A percentile compares a stretch with the other conserved stretches of the same genome.
Evolutionary conservation across 2,797 vertebrate species (phyloP).

Genomic region (Columba guinea): DNA sequence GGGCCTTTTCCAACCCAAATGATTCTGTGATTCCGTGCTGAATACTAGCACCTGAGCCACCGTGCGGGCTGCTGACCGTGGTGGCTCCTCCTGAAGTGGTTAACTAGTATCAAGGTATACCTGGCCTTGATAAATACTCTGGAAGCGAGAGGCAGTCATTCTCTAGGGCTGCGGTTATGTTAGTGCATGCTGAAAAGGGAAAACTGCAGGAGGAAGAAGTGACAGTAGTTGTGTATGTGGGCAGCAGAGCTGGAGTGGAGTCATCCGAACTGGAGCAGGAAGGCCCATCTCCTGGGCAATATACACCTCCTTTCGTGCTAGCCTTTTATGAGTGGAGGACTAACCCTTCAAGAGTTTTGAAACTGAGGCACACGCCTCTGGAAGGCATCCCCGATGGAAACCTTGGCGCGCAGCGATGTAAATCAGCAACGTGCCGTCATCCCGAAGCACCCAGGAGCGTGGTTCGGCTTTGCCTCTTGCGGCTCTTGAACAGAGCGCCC

Average conservation of each 20-base stretch:
- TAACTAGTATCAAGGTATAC: rapidly evolving
- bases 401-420: not conserved
- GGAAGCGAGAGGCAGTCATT: not conserved
- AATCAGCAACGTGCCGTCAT: rapidly evolving
- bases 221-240: rapidly evolving
- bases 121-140: rapidly evolving
- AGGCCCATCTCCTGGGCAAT: rapidly evolving
- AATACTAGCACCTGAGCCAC: not conserved
- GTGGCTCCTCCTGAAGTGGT: no score
- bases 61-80: not conserved
- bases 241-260: no score
- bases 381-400: rapidly evolving
- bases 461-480: not conserved
- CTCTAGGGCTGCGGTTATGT: rapidly evolving
- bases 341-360: not conserved
- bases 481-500: rapidly evolving
- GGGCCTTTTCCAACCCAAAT: no score
- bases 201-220: no score
- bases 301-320: rapidly evolving
- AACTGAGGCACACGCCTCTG: rapidly evolving
- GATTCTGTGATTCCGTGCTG: no score
- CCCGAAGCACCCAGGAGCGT: not conserved
- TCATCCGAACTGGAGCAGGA: rapidly evolving
- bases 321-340: rapidly evolving
- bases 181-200: rapidly evolving